A percentile compares a stretch with the other conserved stretches of the same genome.
Conservation (phyloP, 2,113 vertebrate species). For the Silurus glanis region DNA sequence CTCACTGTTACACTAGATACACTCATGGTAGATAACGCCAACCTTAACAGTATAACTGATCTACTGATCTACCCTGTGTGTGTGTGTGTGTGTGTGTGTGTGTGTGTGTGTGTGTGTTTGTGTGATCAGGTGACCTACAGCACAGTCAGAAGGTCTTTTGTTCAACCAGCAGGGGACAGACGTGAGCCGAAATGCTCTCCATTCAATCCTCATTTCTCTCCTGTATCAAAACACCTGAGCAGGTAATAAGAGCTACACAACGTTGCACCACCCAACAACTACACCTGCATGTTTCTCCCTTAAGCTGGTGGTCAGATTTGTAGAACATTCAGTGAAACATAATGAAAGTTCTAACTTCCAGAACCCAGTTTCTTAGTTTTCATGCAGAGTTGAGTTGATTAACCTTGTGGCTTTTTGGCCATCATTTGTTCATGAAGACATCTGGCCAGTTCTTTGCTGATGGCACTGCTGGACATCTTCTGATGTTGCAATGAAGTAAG, state of each 20-base stretch:
- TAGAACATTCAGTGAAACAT: not conserved
- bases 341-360: too few relatives aligned
- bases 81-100: not conserved
- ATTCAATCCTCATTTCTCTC: not conserved
- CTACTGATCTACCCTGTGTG: not conserved
- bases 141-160: not conserved
- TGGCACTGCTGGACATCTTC: too few relatives aligned
- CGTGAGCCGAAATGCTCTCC: not conserved
- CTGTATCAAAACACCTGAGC: not conserved
- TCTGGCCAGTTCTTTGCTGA: too few relatives aligned
- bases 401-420: too few relatives aligned
- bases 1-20: slow-evolving; percentile 5
- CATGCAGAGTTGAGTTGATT: too few relatives aligned
- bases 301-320: not conserved
- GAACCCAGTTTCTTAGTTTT: too few relatives aligned
- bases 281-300: not conserved
- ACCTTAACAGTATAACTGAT: slow-evolving; percentile 14
- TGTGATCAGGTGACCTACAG: slow-evolving; percentile 6
- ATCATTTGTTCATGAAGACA: too few relatives aligned
- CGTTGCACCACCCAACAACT: not conserved
- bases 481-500: too few relatives aligned
- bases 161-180: slow-evolving; percentile 3
- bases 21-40: not conserved
- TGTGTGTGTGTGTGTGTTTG: too few relatives aligned
- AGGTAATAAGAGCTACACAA: not conserved